Evolutionary conservation across 2,888 invertebrate species (phyloP).

Genomic region (Chymomyza fuscimana): DNA sequence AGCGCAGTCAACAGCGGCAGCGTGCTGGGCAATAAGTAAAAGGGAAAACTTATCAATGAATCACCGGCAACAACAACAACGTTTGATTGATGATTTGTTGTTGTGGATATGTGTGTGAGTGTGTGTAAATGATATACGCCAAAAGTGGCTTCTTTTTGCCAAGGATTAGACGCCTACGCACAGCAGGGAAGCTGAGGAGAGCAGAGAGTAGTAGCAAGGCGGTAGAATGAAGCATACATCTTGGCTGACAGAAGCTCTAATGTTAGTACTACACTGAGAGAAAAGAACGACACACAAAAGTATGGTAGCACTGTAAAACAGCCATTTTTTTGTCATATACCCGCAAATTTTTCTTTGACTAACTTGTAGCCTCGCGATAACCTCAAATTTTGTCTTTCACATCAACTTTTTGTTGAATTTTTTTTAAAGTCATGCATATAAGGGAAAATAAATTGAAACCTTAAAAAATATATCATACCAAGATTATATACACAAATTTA

Average conservation of each 20-base stretch:
- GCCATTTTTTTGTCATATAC: too few relatives aligned
- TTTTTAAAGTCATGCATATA: too few relatives aligned
- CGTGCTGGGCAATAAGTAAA: conserved; percentile 23
- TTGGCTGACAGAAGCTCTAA: conserved; percentile 2
- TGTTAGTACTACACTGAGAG: neutral
- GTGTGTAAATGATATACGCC: conserved; percentile 26
- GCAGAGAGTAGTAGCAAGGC: neutral
- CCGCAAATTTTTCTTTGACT: too few relatives aligned
- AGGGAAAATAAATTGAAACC: too few relatives aligned
- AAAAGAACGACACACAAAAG: neutral
- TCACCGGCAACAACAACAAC: conserved; percentile 50
- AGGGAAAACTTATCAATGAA: conserved; percentile 69
- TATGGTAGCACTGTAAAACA: neutral
- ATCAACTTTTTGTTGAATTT: too few relatives aligned
- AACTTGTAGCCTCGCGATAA: too few relatives aligned
- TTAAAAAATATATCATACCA: too few relatives aligned
- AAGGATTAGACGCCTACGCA: conserved; percentile 57
- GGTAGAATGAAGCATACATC: conserved; percentile 13
- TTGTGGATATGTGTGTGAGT: conserved; percentile 42
- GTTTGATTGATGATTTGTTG: conserved; percentile 72
- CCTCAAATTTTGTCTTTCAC: too few relatives aligned
- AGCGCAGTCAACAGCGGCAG: neutral
- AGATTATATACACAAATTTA: too few relatives aligned
- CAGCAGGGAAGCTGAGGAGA: neutral
- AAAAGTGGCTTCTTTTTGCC: conserved; percentile 61